Evolutionary conservation across 2,888 invertebrate species (phyloP).

Genomic region (Coelinius sp.): DNA sequence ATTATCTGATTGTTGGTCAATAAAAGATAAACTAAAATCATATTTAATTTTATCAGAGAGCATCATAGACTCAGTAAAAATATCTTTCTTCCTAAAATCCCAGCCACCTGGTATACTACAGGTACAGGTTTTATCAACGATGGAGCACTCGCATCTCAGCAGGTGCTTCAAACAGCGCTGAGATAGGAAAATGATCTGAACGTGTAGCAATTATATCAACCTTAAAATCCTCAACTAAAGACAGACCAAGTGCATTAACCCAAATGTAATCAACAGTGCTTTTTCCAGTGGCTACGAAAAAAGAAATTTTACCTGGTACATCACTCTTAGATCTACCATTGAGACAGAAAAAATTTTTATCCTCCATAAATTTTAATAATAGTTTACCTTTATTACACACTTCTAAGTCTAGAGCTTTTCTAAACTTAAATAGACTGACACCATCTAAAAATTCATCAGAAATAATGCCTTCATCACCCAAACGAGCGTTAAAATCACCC

Average conservation of each 20-base stretch:
- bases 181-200: conserved; percentile 31
- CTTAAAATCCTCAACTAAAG: conserved; percentile 16
- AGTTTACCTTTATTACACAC: not conserved
- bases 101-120: not conserved
- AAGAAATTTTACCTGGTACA: conserved; percentile 18
- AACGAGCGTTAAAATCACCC: conserved; percentile 24
- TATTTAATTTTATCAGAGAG: not conserved
- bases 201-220: not conserved
- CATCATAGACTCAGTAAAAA: not conserved
- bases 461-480: not conserved
- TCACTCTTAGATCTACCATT: conserved; percentile 27
- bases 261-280: conserved; percentile 33
- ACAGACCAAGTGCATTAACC: conserved; percentile 7
- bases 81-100: not conserved
- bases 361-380: conserved; percentile 14
- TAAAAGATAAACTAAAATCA: not conserved
- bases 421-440: not conserved
- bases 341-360: conserved; percentile 9
- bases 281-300: conserved; percentile 1
- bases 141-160: not conserved
- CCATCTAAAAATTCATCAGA: conserved; percentile 7
- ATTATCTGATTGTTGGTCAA: not conserved
- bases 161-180: not conserved
- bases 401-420: not conserved
- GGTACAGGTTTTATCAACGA: not conserved